Percentiles rank a stretch among this genome's conserved stretches.
Conservation (phyloP, 1,140 invertebrate genomes). For the Hestina assimilis region DNA sequence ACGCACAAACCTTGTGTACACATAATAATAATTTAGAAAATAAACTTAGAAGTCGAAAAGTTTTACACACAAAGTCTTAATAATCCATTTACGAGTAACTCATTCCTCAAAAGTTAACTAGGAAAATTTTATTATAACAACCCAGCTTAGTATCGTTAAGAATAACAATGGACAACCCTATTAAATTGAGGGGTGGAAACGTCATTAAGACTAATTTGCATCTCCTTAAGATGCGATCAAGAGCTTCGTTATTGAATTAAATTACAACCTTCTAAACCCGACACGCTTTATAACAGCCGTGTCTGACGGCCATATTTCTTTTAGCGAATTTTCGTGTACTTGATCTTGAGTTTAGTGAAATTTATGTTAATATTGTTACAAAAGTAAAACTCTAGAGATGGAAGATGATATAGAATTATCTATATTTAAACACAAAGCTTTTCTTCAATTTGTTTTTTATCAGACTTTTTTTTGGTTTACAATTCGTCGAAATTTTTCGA, state of each 20-base stretch:
- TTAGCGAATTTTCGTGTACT: background rate
- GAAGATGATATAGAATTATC: too few species aligned
- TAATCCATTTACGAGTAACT: background rate
- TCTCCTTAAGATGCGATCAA: conserved; percentile 17
- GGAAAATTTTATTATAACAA: background rate
- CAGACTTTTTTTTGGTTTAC: too few species aligned
- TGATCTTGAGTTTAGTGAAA: background rate
- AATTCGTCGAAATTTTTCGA: too few species aligned
- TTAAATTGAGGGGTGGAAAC: conserved; percentile 6
- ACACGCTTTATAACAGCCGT: conserved; percentile 8
- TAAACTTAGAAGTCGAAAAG: too few species aligned
- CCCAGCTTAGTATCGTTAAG: background rate
- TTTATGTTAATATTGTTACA: background rate
- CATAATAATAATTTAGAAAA: too few species aligned
- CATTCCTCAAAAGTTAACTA: too few species aligned
- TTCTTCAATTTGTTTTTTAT: too few species aligned
- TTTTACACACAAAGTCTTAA: too few species aligned
- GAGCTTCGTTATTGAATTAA: conserved; percentile 22
- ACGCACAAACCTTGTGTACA: too few species aligned
- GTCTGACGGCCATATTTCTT: background rate
- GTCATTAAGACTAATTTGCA: conserved; percentile 23
- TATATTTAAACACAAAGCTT: too few species aligned
- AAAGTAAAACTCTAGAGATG: too few species aligned
- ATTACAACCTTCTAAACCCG: conserved; percentile 19
- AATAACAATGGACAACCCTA: conserved; percentile 12